Conservation (phyloP, 2,113 vertebrate species). For the Proteles cristata region DNA sequence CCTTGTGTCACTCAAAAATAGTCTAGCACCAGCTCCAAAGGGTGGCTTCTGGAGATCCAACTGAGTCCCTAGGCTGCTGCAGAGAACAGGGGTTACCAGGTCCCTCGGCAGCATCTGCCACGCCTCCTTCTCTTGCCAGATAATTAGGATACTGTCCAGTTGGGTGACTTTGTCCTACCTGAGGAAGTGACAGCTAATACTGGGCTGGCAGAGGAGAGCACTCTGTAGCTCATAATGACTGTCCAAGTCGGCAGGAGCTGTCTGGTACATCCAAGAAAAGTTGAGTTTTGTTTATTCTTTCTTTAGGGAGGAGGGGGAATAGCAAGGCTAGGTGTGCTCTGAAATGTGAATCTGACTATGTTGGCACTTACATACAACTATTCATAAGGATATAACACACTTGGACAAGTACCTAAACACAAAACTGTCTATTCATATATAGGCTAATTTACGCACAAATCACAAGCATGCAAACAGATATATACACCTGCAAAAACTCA, state of each 20-base stretch:
- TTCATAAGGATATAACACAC: neutral
- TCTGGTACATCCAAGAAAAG: neutral
- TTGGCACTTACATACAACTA: neutral
- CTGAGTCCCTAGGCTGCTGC: neutral
- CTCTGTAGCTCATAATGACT: neutral
- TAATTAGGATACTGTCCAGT: conserved; percentile 72
- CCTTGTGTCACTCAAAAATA: conserved; percentile 59
- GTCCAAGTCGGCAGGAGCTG: conserved; percentile 4
- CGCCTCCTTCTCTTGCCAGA: conserved; percentile 58
- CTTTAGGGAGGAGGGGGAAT: neutral
- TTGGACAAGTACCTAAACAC: neutral
- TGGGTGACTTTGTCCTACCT: conserved; percentile 58
- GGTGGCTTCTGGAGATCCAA: neutral
- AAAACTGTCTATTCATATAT: neutral
- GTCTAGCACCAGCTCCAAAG: neutral
- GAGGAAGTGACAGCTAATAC: conserved; percentile 64
- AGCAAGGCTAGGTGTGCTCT: neutral
- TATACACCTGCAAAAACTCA: neutral
- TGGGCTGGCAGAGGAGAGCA: conserved; percentile 23
- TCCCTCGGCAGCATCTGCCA: conserved; percentile 2
- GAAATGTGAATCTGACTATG: neutral
- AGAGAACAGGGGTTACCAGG: neutral
- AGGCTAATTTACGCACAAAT: neutral
- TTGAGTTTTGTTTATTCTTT: conserved; percentile 51
- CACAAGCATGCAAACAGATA: neutral